Base-by-base conservation (phyloP, 2,113 vertebrate species). In the Motacilla alba region DNA sequence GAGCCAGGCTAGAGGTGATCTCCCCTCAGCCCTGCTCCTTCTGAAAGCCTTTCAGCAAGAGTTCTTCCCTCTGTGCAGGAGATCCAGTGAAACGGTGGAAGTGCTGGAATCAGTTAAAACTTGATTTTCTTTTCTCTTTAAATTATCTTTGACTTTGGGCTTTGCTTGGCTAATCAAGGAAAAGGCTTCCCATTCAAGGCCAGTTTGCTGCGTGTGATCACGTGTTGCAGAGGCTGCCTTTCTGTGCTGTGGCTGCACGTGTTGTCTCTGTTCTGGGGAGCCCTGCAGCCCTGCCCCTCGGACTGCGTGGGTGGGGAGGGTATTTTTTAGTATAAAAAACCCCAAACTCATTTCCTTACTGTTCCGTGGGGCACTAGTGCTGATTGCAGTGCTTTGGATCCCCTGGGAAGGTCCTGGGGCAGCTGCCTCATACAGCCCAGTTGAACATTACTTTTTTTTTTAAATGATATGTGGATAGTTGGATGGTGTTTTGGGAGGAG, bases 11-110 rank as follows among this genome's bases (percentile, higher is more conserved):
- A 8, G 89, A 89, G 77, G 81, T 94, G 92, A 62, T 77, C 89
- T 91, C 82, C 15, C 49, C 66, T 94, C 68, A 43, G 58, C 70
- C 37, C 1, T 49, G 15, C 27, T 90, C 39, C 68, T 73, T 28
- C 49, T 58, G 85, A 72, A 84, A 59, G 41, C 12, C 19, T 69
- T 84, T 22, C 52, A 67, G 4, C 76, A 52, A 26, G 50, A 78
- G 22, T n/a, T 74, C 43, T 47, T 73, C 7, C 37, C 44, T 73
- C 75, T 33, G 24, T 63, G 56, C 44, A n/a, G 72, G 72, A 70
- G 35, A 23, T 17, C 2, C 3, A 1, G 5, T 41, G 70, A 37
- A 49, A 58, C 0, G 0, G 23, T 49, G 22, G 3, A 78, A 82
- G 31, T 69, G 79, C 56, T 90, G 86, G n/a, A 58, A 44, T 87